Percentiles rank a stretch among this genome's conserved stretches.
Evolutionary conservation across 1,140 invertebrate genomes (phyloP).

Genomic region (Drosophila santomea): DNA sequence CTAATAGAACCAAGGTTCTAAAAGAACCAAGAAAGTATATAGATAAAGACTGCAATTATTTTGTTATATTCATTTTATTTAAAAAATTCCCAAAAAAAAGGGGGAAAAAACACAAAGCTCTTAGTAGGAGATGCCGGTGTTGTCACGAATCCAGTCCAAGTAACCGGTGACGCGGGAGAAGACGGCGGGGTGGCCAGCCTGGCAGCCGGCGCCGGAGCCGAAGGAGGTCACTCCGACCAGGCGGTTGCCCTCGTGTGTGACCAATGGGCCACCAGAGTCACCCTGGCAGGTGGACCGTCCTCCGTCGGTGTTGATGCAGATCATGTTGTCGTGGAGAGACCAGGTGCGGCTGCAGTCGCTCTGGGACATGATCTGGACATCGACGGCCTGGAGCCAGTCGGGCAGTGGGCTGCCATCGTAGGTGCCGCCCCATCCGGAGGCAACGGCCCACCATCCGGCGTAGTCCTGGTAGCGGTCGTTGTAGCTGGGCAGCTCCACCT

Average conservation of each 20-base stretch:
- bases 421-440: slow-evolving; percentile 36
- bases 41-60: background rate
- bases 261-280: slow-evolving; percentile 86
- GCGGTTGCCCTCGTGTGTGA: slow-evolving; percentile 46
- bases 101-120: too few relatives aligned
- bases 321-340: slow-evolving; percentile 38
- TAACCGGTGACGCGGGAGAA: slow-evolving; percentile 85
- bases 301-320: slow-evolving; percentile 55
- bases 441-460: slow-evolving; percentile 25
- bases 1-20: too few relatives aligned
- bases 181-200: slow-evolving; percentile 84
- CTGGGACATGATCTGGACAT: slow-evolving; percentile 44
- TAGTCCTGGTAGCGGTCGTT: slow-evolving; percentile 30
- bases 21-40: too few relatives aligned
- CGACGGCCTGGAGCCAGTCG: slow-evolving; percentile 31
- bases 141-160: slow-evolving; percentile 85
- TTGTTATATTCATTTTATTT: slow-evolving; percentile 1
- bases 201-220: slow-evolving; percentile 47
- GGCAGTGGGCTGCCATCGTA: slow-evolving; percentile 28
- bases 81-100: slow-evolving; percentile 2
- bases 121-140: slow-evolving; percentile 61
- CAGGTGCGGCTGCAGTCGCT: slow-evolving; percentile 24
- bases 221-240: slow-evolving; percentile 49
- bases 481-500: slow-evolving; percentile 29
- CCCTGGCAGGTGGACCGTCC: slow-evolving; percentile 82